Base-by-base conservation (phyloP, 2,797 vertebrate genomes). In the Bovichtus diacanthus region DNA sequence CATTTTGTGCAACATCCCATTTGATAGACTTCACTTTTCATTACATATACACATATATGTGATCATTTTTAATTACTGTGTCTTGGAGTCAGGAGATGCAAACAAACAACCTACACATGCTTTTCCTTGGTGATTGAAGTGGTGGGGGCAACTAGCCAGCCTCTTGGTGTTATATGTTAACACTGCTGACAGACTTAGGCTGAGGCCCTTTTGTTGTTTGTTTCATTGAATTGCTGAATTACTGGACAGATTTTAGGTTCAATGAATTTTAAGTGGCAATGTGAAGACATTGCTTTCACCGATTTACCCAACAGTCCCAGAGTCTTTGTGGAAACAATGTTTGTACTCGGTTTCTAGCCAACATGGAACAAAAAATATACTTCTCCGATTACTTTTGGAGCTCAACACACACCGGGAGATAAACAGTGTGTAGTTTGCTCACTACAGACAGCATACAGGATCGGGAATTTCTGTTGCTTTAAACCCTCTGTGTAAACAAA, bases 401-500 rank as follows among this genome's bases (percentile, higher is more conserved):
- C 21, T 58, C 12, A 25, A 19, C 21, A 47, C 58, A 50, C 27
- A 47, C 8, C 19, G 23, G 47, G 9, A 65, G 62, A 27, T 10
- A 54, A 67, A 67, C 23, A 23, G 27, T 50, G 69, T 7, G 3
- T 31, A 38, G 51, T 38, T 74, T 51, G 16, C 25, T 73, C 9
- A 16, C 36, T 23, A 21, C 41, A 44, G 4, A 49, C 27, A 64
- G 54, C 39, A 53, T 25, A 64, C 53, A 67, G 38, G 61, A 70
- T 65, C n/a, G 76, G 86, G 83, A 87, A 90, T 89, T 83, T 81
- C 72, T 83, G 80, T 72, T 82, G 62, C 74, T 86, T 82, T 58
- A 82, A 79, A 76, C 71, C 54, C 19, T 54, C 76, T 77, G 44
- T 46, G 61, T 74, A 85, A 90, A 87, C 85, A 88, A 88, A 82